Evolutionary conservation across 2,888 invertebrate species (phyloP).

Genomic region (Archips crataeganus): DNA sequence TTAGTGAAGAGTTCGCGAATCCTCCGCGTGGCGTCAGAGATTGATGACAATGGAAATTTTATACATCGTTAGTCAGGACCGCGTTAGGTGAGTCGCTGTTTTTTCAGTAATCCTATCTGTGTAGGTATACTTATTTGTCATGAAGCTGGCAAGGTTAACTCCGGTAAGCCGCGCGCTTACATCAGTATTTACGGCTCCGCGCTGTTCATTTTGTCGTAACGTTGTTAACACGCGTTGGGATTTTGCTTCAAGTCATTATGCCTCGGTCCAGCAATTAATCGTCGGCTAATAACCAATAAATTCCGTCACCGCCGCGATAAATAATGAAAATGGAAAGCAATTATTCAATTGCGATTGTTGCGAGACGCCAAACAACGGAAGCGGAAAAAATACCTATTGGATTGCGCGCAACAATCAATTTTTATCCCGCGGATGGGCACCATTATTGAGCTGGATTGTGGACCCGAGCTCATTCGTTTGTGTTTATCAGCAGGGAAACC

Average conservation of each 20-base stretch:
- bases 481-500: conserved; percentile 80
- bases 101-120: conserved; percentile 78
- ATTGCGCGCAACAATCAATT: conserved; percentile 71
- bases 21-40: conserved; percentile 83
- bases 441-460: conserved; percentile 68
- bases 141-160: conserved; percentile 61
- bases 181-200: conserved; percentile 53
- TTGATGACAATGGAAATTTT: conserved; percentile 86
- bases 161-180: conserved; percentile 57
- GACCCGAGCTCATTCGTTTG: conserved; percentile 74
- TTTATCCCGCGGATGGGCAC: conserved; percentile 70
- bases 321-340: conserved; percentile 64
- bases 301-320: conserved; percentile 70
- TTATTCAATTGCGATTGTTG: conserved; percentile 60
- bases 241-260: conserved; percentile 42
- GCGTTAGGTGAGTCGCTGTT: conserved; percentile 81
- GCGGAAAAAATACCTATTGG: conserved; percentile 62
- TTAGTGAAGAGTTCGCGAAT: conserved; percentile 85
- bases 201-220: conserved; percentile 44
- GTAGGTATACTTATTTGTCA: conserved; percentile 71
- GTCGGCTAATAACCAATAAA: conserved; percentile 68
- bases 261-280: conserved; percentile 56
- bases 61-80: conserved; percentile 84
- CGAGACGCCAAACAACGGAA: conserved; percentile 59
- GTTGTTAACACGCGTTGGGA: conserved; percentile 42